Conservation (phyloP, 2,797 vertebrate genomes). For the Chaenodraco wilsoni region DNA sequence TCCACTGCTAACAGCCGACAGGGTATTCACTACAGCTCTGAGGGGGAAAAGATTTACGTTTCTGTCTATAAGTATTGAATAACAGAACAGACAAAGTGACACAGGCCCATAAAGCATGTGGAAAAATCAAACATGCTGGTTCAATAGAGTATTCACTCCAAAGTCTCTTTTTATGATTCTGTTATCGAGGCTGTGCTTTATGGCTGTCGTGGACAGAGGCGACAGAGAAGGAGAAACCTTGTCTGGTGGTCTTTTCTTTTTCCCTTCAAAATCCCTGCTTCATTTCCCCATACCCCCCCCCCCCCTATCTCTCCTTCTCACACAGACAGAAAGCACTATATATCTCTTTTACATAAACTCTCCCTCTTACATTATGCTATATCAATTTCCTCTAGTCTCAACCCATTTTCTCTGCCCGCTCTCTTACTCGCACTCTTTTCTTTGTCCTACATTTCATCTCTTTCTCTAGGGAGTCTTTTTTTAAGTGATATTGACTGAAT, state of each 20-base stretch:
- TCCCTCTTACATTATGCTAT: conserved; percentile 62
- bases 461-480: conserved; percentile 66
- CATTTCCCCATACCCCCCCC: conserved; percentile 25
- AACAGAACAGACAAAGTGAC: conserved; percentile 37
- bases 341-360: conserved; percentile 65
- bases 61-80: conserved; percentile 35
- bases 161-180: conserved; percentile 44
- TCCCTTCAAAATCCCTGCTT: conserved; percentile 34
- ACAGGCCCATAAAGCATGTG: conserved; percentile 31
- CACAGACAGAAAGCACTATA: conserved; percentile 17
- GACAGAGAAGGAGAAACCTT: conserved; percentile 52
- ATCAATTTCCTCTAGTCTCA: conserved; percentile 74
- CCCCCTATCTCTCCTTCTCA: conserved; percentile 28
- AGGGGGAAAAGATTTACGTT: conserved; percentile 23
- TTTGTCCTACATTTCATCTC: conserved; percentile 60
- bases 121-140: conserved; percentile 27
- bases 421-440: conserved; percentile 43
- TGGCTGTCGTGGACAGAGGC: conserved; percentile 31
- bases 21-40: conserved; percentile 7
- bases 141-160: conserved; percentile 36
- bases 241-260: conserved; percentile 54
- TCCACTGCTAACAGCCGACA: neutral
- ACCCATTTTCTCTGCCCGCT: conserved; percentile 58
- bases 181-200: conserved; percentile 48
- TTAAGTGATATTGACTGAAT: conserved; percentile 71